These are phyloP conservation scores for Gymnobelideus leadbeateri DNA, from an alignment of 2,113 vertebrate genomes.

Conservation along the genomic window DNA sequence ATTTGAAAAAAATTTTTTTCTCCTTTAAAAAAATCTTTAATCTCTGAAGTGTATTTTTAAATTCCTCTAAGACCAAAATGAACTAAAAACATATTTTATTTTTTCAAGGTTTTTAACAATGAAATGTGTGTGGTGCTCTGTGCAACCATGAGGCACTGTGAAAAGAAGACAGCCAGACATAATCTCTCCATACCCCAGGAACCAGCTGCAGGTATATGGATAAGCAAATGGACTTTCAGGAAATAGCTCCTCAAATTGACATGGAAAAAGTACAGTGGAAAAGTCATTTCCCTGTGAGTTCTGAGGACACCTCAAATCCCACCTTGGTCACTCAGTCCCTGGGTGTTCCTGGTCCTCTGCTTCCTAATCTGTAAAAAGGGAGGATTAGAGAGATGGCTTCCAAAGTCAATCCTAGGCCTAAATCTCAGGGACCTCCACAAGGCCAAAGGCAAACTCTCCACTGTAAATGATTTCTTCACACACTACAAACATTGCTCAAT, in stretches of 20 bases:
- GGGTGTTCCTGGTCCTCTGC: background rate
- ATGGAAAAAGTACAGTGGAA: background rate
- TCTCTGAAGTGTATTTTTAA: conserved; percentile 30
- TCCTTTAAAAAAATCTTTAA: background rate
- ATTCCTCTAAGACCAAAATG: conserved; percentile 11
- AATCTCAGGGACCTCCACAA: background rate
- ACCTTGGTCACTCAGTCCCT: background rate
- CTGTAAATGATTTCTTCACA: background rate
- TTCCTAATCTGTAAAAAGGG: background rate
- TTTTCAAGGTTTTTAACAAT: background rate
- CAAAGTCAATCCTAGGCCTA: background rate
- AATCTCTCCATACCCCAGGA: background rate
- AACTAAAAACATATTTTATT: background rate
- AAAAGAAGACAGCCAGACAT: background rate
- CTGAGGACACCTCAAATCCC: background rate
- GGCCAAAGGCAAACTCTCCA: too few species aligned
- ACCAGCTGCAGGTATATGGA: background rate
- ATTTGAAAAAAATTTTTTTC: background rate
- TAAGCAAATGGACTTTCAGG: background rate
- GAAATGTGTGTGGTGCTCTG: background rate
- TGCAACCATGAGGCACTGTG: background rate
- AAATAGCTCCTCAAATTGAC: background rate
- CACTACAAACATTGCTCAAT: background rate
- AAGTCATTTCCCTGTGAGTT: background rate
- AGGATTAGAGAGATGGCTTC: background rate